Evolutionary conservation across 2,113 vertebrate genomes (phyloP).

Genomic region (Tricholaema leucomelas): DNA sequence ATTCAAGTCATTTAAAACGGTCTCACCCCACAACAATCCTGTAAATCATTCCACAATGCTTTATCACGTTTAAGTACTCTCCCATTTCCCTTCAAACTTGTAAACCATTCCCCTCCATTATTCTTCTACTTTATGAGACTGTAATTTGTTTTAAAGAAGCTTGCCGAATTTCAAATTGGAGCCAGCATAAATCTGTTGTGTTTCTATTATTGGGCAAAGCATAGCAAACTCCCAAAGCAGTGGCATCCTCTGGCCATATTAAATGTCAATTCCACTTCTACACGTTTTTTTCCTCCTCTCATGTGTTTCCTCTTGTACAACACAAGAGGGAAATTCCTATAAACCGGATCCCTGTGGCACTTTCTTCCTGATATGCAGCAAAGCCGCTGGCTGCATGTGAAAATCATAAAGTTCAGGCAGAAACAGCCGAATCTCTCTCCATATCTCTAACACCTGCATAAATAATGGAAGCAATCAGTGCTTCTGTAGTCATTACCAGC

Average conservation of each 20-base stretch:
- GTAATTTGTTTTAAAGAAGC: constrained; percentile 19
- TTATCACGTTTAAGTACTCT: constrained; percentile 8
- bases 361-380: neutral
- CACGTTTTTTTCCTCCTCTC: neutral
- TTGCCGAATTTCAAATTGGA: constrained; percentile 6
- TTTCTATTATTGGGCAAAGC: neutral
- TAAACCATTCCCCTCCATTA: constrained; percentile 2
- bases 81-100: neutral
- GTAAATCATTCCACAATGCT: constrained; percentile 24
- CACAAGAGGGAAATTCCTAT: neutral
- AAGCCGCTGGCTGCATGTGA: accelerated
- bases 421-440: neutral
- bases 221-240: neutral
- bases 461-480: neutral
- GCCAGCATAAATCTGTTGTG: neutral
- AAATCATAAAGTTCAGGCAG: neutral
- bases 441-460: neutral
- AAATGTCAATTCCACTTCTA: neutral
- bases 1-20: constrained; percentile 1
- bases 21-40: constrained; percentile 3
- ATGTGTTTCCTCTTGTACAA: neutral
- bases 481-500: neutral
- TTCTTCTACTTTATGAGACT: neutral
- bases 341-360: accelerated
- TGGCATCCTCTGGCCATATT: neutral